phyloP scores from a whole-genome alignment of 2,113 vertebrate genomes.

The Chaetops frenatus region DNA sequence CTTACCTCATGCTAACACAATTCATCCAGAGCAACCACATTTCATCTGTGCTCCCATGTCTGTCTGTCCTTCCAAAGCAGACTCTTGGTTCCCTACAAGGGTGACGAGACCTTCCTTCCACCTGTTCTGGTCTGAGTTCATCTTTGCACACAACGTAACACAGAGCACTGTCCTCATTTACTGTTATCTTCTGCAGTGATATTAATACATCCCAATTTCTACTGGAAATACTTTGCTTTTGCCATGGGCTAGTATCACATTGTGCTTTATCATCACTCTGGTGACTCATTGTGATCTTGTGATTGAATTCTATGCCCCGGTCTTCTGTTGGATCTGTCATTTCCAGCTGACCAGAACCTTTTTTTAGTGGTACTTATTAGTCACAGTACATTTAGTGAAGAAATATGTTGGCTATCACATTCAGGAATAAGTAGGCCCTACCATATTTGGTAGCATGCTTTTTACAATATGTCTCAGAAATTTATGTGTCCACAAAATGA shows the following conservation, averaged over 20 bases:
- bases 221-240: neutral
- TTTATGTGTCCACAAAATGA: neutral
- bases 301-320: conserved; percentile 3
- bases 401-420: conserved; percentile 21
- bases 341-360: conserved; percentile 25
- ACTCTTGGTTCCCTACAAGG: neutral
- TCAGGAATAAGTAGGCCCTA: neutral
- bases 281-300: conserved; percentile 33
- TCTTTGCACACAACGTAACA: neutral
- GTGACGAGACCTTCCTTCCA: neutral
- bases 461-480: neutral
- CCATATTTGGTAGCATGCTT: conserved; percentile 9
- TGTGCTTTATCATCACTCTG: neutral
- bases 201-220: neutral
- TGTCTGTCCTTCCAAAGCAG: neutral
- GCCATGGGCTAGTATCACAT: neutral
- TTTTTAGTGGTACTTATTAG: conserved; percentile 6
- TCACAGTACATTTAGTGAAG: conserved; percentile 3
- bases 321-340: conserved; percentile 18
- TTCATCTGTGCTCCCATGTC: neutral
- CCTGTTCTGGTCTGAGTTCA: neutral
- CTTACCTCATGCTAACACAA: neutral
- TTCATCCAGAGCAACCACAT: neutral
- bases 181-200: neutral
- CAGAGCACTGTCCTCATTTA: neutral